Percentiles rank a stretch among this genome's conserved stretches.
Evolutionary conservation across 2,113 vertebrate genomes (phyloP).

Genomic region (Gasterosteus aculeatus): DNA sequence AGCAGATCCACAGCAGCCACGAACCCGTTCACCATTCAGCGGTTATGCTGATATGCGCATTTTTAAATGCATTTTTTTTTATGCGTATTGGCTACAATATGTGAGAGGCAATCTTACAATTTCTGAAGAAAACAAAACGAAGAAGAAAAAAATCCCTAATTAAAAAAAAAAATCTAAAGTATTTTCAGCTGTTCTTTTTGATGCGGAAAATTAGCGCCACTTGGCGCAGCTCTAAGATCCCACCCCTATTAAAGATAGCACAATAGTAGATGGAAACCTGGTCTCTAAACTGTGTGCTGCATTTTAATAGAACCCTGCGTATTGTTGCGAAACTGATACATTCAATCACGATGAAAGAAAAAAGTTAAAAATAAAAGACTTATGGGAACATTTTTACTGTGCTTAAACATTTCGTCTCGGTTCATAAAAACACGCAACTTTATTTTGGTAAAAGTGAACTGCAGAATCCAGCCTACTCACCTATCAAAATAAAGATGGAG

Average conservation of each 20-base stretch:
- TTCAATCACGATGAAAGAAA: neutral
- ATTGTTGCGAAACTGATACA: neutral
- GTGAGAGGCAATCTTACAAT: neutral
- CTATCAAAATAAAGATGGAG: slow-evolving; percentile 66
- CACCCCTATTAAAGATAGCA: neutral
- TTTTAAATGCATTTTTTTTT: neutral
- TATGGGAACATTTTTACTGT: slow-evolving; percentile 4
- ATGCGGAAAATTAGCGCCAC: slow-evolving; percentile 7
- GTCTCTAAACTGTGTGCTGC: neutral
- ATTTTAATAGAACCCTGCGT: neutral
- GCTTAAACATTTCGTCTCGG: neutral
- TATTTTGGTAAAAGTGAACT: neutral
- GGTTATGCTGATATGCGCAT: neutral
- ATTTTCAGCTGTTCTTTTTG: too few relatives aligned
- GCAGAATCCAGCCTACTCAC: slow-evolving; percentile 60
- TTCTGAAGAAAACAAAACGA: neutral
- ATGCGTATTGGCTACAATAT: too few relatives aligned
- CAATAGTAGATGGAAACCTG: neutral
- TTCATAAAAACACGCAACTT: neutral
- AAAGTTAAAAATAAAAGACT: neutral
- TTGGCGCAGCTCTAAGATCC: neutral
- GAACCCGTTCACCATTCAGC: too few relatives aligned
- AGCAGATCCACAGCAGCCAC: too few relatives aligned
- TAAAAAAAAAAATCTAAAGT: neutral
- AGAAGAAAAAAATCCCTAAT: too few relatives aligned